phyloP scores from a whole-genome alignment of 2,888 invertebrate species.

The Nudaria mundana region DNA sequence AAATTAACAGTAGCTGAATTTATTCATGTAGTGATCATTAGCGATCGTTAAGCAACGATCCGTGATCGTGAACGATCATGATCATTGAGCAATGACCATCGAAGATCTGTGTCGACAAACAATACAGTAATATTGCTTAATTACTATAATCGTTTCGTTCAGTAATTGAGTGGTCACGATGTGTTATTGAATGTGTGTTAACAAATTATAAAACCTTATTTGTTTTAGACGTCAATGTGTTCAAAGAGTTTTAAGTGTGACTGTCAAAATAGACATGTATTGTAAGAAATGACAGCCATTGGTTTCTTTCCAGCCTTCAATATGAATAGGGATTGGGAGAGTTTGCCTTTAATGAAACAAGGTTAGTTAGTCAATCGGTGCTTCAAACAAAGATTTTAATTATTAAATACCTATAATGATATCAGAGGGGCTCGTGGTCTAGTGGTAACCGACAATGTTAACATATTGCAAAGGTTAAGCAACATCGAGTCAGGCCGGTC shows the following conservation, averaged over 20 bases:
- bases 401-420: too few species aligned
- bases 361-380: too few species aligned
- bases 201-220: slow-evolving; percentile 5
- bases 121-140: slow-evolving; percentile 13
- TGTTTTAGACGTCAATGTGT: slow-evolving; percentile 5
- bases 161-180: slow-evolving; percentile 23
- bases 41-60: slow-evolving; percentile 15
- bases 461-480: too few species aligned
- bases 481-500: too few species aligned
- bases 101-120: slow-evolving; percentile 25
- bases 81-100: slow-evolving; percentile 4
- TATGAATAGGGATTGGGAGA: too few species aligned
- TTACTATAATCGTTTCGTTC: slow-evolving; percentile 8
- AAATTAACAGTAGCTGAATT: background rate
- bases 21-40: slow-evolving; percentile 20
- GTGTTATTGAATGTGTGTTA: slow-evolving; percentile 5
- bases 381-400: too few species aligned
- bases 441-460: too few species aligned
- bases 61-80: slow-evolving; percentile 1
- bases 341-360: too few species aligned
- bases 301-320: too few species aligned
- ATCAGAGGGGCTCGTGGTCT: too few species aligned
- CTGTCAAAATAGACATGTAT: background rate
- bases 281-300: too few species aligned
- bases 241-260: slow-evolving; percentile 5